These are phyloP conservation scores for Pristionchus japonicus DNA, from an alignment of 2,888 invertebrate species.

Conservation along the genomic window DNA sequence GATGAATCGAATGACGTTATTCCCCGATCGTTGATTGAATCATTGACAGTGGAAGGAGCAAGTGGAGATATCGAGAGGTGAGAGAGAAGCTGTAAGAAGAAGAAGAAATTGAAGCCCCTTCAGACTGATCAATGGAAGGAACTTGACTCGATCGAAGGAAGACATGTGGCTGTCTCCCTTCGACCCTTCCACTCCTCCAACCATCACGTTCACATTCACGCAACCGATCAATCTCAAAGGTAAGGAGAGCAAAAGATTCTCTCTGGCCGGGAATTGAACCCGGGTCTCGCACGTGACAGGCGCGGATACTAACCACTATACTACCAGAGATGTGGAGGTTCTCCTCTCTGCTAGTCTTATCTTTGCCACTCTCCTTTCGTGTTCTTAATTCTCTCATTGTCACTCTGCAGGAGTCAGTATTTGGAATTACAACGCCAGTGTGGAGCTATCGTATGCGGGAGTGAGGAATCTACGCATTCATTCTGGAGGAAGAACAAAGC, in stretches of 20 bases:
- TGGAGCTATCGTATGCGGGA: constrained; percentile 80
- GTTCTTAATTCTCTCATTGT: neutral
- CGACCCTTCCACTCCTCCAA: constrained; percentile 61
- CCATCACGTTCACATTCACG: constrained; percentile 61
- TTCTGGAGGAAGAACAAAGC: constrained; percentile 76
- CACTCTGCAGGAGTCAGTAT: constrained; percentile 80
- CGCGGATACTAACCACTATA: constrained; percentile 59
- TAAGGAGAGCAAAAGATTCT: constrained; percentile 50
- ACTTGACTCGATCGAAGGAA: constrained; percentile 82
- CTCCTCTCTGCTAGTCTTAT: neutral
- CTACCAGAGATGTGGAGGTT: neutral
- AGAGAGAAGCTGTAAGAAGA: neutral
- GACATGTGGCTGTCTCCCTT: constrained; percentile 79
- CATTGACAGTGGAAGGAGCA: neutral
- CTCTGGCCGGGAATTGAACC: constrained; percentile 68
- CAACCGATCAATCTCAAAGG: constrained; percentile 53
- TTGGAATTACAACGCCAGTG: constrained; percentile 88
- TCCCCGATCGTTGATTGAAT: constrained; percentile 49
- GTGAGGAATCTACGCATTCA: constrained; percentile 76
- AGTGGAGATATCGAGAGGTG: neutral
- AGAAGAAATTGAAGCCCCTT: too few species aligned
- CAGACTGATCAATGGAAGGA: constrained; percentile 82
- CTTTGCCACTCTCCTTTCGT: neutral
- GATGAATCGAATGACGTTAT: constrained; percentile 76
- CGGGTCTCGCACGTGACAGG: constrained; percentile 67